phyloP scores from a whole-genome alignment of 2,113 vertebrate genomes.

The Corythornis madagascariensis region DNA sequence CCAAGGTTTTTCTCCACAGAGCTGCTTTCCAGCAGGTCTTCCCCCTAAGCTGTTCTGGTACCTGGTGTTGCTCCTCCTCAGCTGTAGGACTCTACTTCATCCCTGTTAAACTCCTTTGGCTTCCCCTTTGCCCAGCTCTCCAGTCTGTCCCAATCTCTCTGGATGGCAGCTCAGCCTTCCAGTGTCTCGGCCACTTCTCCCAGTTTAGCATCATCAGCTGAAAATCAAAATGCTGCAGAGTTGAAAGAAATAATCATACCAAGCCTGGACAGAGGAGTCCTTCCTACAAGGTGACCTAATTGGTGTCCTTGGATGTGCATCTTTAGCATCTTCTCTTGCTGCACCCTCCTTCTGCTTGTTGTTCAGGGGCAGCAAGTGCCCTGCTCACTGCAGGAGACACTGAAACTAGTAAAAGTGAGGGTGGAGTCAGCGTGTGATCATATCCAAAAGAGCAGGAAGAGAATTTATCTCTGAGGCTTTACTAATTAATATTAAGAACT shows the following conservation, averaged over 20 bases:
- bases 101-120: no score
- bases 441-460: constrained; percentile 4
- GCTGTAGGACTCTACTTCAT: no score
- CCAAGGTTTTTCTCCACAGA: no score
- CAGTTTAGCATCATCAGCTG: no score
- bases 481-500: neutral
- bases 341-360: neutral
- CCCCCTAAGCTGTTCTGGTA: no score
- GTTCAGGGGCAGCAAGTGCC: neutral
- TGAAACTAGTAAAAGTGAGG: constrained; percentile 46
- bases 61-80: no score
- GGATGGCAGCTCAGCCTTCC: no score
- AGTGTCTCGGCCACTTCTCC: no score
- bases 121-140: no score
- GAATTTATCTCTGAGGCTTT: neutral
- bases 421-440: neutral
- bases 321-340: neutral
- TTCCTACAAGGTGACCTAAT: neutral
- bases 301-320: neutral
- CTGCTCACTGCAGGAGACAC: neutral
- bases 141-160: no score
- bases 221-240: neutral
- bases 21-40: no score
- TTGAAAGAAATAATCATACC: neutral
- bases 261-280: neutral